Percentiles rank a stretch among this genome's conserved stretches.
Conservation (phyloP, 2,113 vertebrate species). For the Psilopogon haemacephalus region DNA sequence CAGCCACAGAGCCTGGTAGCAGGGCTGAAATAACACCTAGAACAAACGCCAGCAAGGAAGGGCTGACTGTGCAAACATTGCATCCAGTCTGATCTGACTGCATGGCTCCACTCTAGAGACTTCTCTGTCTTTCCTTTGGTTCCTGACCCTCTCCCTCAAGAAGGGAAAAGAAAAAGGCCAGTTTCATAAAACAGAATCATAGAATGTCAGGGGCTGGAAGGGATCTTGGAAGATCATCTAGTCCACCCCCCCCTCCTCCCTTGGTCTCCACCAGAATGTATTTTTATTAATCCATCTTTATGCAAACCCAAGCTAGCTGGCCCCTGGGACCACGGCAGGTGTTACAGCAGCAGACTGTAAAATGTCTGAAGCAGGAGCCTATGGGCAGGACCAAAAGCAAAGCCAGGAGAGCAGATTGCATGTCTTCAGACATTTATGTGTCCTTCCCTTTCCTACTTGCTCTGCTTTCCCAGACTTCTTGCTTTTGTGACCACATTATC, state of each 20-base stretch:
- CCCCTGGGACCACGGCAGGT: not conserved
- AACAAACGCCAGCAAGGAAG: not conserved
- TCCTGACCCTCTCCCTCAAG: not conserved
- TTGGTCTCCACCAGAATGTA: not conserved
- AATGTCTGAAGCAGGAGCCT: conserved; percentile 16
- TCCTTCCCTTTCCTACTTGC: not conserved
- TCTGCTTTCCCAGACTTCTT: not conserved
- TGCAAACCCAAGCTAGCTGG: not conserved
- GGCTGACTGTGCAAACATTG: not conserved
- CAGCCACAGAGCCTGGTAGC: not conserved
- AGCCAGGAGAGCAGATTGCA: not conserved
- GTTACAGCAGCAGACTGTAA: conserved; percentile 9
- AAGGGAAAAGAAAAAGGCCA: not conserved
- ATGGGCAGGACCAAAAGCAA: not conserved
- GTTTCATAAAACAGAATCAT: not conserved
- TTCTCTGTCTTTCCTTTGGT: not conserved
- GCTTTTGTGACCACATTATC: not conserved
- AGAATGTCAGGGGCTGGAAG: too few relatives aligned
- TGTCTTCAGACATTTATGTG: not conserved
- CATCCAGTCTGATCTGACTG: not conserved
- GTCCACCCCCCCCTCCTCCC: not conserved
- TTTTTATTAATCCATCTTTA: not conserved
- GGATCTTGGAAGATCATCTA: too few relatives aligned
- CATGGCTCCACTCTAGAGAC: not conserved
- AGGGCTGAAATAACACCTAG: not conserved